Evolutionary conservation across 2,113 vertebrate genomes (phyloP).

Genomic region (Semnornis frantzii): DNA sequence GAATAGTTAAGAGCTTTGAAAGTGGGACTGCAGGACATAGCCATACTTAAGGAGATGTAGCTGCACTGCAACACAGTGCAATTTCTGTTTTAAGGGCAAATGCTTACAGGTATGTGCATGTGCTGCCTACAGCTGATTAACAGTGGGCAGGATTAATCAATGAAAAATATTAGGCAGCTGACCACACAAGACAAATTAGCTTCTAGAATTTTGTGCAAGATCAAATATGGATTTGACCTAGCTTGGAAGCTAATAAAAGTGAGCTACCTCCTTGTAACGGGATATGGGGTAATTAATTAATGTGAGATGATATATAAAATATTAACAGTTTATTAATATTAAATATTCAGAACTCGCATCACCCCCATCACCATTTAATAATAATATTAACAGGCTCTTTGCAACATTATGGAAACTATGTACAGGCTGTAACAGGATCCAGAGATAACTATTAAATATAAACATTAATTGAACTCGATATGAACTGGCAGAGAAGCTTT

Average conservation of each 20-base stretch:
- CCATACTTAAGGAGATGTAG: not conserved
- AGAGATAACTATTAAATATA: no score
- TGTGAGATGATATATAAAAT: no score
- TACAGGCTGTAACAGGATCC: no score
- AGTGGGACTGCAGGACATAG: not conserved
- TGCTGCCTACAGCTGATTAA: not conserved
- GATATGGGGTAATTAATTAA: no score
- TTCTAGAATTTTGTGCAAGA: not conserved
- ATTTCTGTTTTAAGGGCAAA: not conserved
- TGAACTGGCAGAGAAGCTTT: no score
- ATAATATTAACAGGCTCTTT: no score
- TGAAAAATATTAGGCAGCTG: not conserved
- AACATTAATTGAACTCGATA: no score
- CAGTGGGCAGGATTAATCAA: not conserved
- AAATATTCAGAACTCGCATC: no score
- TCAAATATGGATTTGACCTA: conserved; percentile 28
- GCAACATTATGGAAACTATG: no score
- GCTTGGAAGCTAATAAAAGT: not conserved
- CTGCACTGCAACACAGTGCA: not conserved
- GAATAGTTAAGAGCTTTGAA: conserved; percentile 32
- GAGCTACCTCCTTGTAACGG: not conserved
- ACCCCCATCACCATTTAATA: no score
- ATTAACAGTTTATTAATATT: no score
- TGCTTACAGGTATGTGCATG: not conserved
- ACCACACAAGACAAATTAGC: not conserved